phyloP scores from a whole-genome alignment of 2,113 vertebrate species.

The Gobio gobio region DNA sequence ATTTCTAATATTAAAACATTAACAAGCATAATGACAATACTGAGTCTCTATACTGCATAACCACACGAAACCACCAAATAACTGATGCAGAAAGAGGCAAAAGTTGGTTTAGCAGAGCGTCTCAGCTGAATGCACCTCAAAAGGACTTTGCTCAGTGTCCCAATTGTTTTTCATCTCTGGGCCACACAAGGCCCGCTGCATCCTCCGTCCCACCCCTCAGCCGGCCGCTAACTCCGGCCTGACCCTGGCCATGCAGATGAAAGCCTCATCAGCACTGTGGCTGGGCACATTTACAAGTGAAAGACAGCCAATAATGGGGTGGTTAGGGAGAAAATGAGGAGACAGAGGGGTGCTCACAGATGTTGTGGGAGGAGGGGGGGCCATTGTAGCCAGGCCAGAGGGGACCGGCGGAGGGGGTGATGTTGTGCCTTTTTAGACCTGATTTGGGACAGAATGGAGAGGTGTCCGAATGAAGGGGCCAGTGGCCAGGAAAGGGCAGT shows the following conservation, averaged over 20 bases:
- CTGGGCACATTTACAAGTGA: conserved; percentile 90
- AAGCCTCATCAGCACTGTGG: conserved; percentile 79
- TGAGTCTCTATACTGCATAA: background rate
- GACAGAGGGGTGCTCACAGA: conserved; percentile 96
- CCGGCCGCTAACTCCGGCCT: conserved; percentile 64
- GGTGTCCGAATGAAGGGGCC: conserved; percentile 83
- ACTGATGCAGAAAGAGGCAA: conserved; percentile 59
- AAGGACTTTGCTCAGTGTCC: conserved; percentile 77
- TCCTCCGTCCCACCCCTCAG: conserved; percentile 42
- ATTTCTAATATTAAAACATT: background rate
- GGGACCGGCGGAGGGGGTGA: conserved; percentile 54
- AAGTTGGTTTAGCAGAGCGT: conserved; percentile 64
- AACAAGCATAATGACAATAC: background rate
- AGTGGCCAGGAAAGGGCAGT: conserved; percentile 78
- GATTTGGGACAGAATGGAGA: conserved; percentile 81
- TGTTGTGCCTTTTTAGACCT: conserved; percentile 66
- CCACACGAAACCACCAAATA: background rate
- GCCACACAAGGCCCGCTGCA: conserved; percentile 62
- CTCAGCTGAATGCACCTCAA: conserved; percentile 77
- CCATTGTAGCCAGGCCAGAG: conserved; percentile 70
- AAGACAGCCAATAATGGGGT: conserved; percentile 91
- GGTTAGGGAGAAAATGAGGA: conserved; percentile 94
- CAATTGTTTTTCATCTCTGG: conserved; percentile 69
- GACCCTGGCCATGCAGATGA: conserved; percentile 74
- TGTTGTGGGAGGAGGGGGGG: conserved; percentile 85